A percentile compares a stretch with the other conserved stretches of the same genome.
Conservation (phyloP, 2,888 invertebrate species). For the Petrolisthes manimaculis region DNA sequence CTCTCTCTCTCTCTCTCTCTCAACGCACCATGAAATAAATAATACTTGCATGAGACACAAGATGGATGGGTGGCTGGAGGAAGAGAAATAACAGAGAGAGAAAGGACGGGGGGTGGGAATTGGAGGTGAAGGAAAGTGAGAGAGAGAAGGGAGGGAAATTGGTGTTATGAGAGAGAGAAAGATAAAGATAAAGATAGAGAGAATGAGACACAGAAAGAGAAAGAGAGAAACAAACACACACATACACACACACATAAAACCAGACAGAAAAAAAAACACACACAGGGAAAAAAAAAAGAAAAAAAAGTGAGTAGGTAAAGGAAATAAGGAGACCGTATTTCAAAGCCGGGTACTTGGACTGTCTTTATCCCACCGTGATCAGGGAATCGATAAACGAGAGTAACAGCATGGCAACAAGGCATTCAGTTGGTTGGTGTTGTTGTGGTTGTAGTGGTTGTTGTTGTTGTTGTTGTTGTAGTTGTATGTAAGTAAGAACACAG, state of each 20-base stretch:
- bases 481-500: not conserved
- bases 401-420: not conserved
- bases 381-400: not conserved
- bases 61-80: not conserved
- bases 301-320: not conserved
- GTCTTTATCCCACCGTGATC: too few relatives aligned
- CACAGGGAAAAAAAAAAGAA: not conserved
- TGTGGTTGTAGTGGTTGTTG: too few relatives aligned
- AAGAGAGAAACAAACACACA: slow-evolving; percentile 3
- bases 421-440: too few relatives aligned
- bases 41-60: too few relatives aligned
- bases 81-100: not conserved
- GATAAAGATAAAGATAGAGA: not conserved
- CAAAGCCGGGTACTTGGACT: too few relatives aligned
- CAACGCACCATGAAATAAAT: too few relatives aligned
- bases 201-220: slow-evolving; percentile 4
- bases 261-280: too few relatives aligned
- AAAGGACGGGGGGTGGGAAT: not conserved
- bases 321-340: slow-evolving; percentile 6
- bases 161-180: slow-evolving; percentile 8
- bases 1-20: too few relatives aligned
- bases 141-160: not conserved
- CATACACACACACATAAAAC: too few relatives aligned
- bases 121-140: not conserved
- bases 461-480: too few relatives aligned